Percentiles rank a stretch among this genome's conserved stretches.
phyloP scores from a whole-genome alignment of 2,797 vertebrate species.

The Melanotaenia nigrans region DNA sequence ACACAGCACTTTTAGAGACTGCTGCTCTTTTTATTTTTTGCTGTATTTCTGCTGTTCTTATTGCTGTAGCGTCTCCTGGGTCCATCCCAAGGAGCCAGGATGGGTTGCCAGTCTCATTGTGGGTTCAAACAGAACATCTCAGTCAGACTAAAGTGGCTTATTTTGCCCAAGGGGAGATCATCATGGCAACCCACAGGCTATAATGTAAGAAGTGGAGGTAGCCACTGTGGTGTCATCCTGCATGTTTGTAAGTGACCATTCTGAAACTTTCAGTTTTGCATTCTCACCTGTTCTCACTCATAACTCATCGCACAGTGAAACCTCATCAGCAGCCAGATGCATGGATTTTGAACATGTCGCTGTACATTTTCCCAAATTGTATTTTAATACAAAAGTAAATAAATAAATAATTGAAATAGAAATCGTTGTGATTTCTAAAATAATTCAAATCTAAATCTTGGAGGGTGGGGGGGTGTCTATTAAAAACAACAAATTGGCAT shows the following conservation, averaged over 20 bases:
- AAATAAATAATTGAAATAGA: too few species aligned
- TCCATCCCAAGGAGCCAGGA: slow-evolving; percentile 45
- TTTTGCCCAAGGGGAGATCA: slow-evolving; percentile 17
- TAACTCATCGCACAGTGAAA: background rate
- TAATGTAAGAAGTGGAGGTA: background rate
- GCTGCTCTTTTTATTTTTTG: slow-evolving; percentile 20
- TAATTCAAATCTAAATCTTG: background rate
- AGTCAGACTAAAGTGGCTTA: slow-evolving; percentile 27
- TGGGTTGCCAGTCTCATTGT: slow-evolving; percentile 27
- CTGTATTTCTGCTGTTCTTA: slow-evolving; percentile 56
- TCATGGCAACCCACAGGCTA: slow-evolving; percentile 8
- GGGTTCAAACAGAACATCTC: slow-evolving; percentile 36
- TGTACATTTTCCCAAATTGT: background rate
- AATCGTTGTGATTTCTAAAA: too few species aligned
- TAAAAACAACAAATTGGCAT: too few species aligned
- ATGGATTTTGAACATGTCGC: too few species aligned
- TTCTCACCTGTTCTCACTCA: background rate
- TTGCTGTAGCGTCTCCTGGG: slow-evolving; percentile 46
- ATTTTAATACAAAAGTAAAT: background rate
- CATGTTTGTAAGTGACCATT: background rate
- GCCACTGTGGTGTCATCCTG: background rate
- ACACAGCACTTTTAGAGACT: slow-evolving; percentile 41
- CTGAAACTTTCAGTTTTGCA: too few species aligned
- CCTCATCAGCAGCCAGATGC: background rate
- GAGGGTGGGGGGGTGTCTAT: too few species aligned